Conservation (phyloP, 2,113 vertebrate species). For the Hipposideros armiger region DNA sequence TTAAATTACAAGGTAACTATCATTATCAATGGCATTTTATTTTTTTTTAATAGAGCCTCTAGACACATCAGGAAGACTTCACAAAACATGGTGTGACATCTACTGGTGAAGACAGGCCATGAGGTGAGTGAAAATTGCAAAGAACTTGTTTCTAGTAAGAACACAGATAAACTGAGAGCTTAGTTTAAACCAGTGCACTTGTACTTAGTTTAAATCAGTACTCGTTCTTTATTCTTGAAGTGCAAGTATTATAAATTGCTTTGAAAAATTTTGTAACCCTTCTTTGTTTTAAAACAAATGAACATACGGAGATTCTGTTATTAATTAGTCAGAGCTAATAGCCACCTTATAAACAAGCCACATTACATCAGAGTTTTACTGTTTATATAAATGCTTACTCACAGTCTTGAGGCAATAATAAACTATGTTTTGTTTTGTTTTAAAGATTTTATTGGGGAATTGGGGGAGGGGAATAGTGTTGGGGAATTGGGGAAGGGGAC, state of each 20-base stretch:
- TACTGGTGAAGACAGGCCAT: constrained; percentile 64
- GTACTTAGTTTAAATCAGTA: background rate
- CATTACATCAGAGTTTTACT: background rate
- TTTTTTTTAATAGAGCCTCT: constrained; percentile 74
- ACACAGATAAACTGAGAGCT: background rate
- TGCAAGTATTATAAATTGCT: background rate
- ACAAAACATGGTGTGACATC: constrained; percentile 72
- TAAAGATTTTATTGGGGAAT: too few species aligned
- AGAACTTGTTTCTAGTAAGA: constrained; percentile 53
- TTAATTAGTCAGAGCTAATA: background rate
- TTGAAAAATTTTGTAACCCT: background rate
- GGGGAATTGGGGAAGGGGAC: too few species aligned
- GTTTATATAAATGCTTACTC: background rate
- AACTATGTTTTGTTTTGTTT: background rate
- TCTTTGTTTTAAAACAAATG: constrained; percentile 56
- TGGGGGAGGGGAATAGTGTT: too few species aligned
- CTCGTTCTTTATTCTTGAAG: background rate
- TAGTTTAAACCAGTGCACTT: background rate
- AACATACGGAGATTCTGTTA: background rate
- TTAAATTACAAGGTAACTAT: constrained; percentile 21
- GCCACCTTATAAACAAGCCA: background rate
- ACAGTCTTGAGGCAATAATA: background rate
- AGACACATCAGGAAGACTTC: constrained; percentile 70
- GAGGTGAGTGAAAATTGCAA: constrained; percentile 70
- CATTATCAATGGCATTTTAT: constrained; percentile 65